These are phyloP conservation scores for Peribatodes rhomboidaria DNA, from an alignment of 2,888 invertebrate species.

Conservation along the genomic window DNA sequence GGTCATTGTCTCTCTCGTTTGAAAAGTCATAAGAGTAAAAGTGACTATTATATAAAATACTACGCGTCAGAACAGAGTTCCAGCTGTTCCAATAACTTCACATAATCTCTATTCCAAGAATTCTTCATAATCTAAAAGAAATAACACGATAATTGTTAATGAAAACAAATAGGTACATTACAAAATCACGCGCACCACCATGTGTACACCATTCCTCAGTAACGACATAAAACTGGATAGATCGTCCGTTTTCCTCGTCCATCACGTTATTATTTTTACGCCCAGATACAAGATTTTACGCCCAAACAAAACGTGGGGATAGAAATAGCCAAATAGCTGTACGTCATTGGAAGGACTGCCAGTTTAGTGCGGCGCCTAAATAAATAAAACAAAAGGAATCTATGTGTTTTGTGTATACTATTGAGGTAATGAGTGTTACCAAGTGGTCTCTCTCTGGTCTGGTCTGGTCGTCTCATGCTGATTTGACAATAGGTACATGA, in stretches of 20 bases:
- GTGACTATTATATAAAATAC: too few relatives aligned
- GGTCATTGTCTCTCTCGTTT: too few relatives aligned
- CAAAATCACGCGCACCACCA: slow-evolving; percentile 13
- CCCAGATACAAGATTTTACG: slow-evolving; percentile 43
- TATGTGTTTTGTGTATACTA: too few relatives aligned
- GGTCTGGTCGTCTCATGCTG: too few relatives aligned
- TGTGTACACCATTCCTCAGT: slow-evolving; percentile 10
- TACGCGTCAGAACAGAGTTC: too few relatives aligned
- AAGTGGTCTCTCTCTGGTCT: too few relatives aligned
- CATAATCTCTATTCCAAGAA: too few relatives aligned
- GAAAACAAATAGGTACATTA: not conserved
- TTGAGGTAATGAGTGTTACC: not conserved
- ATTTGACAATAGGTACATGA: too few relatives aligned
- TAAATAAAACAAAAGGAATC: not conserved
- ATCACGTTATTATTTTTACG: slow-evolving; percentile 40
- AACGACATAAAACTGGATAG: slow-evolving; percentile 24
- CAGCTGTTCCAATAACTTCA: too few relatives aligned
- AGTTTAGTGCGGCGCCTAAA: slow-evolving; percentile 18
- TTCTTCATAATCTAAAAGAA: not conserved
- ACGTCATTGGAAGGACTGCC: slow-evolving; percentile 39
- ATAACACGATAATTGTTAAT: not conserved
- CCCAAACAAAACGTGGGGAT: slow-evolving; percentile 42
- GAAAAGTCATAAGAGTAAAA: too few relatives aligned
- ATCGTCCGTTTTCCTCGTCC: slow-evolving; percentile 35
- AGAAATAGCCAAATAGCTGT: slow-evolving; percentile 41